phyloP scores from a whole-genome alignment of 2,113 vertebrate species.

The Dipodomys merriami region DNA sequence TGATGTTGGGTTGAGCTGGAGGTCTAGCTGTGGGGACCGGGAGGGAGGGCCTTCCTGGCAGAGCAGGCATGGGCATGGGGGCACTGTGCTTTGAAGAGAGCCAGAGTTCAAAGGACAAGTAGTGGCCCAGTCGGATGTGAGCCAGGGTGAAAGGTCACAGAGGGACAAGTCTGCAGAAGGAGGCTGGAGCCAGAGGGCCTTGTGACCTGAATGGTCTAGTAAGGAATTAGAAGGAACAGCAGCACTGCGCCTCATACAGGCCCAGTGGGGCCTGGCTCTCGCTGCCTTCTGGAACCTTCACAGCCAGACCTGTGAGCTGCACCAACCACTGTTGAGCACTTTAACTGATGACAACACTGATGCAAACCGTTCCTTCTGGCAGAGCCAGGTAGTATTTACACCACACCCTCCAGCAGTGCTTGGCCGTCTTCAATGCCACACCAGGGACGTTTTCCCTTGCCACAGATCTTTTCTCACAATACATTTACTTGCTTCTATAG shows the following conservation, averaged over 20 bases:
- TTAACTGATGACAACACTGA: rapidly evolving
- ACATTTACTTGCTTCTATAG: background rate
- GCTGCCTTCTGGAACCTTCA: no score
- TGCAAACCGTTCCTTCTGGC: background rate
- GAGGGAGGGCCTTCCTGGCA: background rate
- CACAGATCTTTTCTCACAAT: background rate
- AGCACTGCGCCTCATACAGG: rapidly evolving
- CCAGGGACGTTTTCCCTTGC: background rate
- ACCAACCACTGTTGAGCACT: rapidly evolving
- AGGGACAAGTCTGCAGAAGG: background rate
- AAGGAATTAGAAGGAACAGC: rapidly evolving
- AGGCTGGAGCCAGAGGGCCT: background rate
- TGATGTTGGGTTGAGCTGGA: background rate
- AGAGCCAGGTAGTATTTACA: background rate
- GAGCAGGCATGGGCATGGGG: background rate
- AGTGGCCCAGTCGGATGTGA: background rate
- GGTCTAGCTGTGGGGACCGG: background rate
- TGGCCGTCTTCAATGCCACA: background rate
- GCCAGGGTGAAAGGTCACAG: background rate
- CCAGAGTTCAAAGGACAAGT: background rate
- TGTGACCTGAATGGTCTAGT: rapidly evolving
- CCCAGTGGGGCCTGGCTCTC: rapidly evolving
- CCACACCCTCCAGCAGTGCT: background rate
- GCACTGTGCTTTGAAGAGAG: rapidly evolving
- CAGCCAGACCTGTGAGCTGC: rapidly evolving